phyloP scores from a whole-genome alignment of 2,797 vertebrate species.

The Brotula barbata region DNA sequence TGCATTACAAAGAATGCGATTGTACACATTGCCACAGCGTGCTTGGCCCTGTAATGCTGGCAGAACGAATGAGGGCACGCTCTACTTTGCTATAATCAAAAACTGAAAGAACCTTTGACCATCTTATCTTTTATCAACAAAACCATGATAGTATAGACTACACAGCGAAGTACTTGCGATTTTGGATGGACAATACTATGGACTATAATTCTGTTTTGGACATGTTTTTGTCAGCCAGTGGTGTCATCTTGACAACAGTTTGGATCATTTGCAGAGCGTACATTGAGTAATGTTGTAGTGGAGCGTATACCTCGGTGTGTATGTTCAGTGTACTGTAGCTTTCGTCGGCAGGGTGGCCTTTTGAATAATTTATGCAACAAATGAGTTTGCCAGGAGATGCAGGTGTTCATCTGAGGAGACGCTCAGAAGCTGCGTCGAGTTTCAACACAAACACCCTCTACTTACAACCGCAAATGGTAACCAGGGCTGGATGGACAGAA shows the following conservation, averaged over 20 bases:
- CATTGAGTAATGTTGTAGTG: conserved; percentile 1
- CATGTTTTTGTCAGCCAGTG: not conserved
- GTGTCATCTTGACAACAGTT: not conserved
- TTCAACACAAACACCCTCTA: conserved; percentile 50
- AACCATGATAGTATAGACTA: not conserved
- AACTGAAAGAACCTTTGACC: not conserved
- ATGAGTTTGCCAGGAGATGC: conserved; percentile 62
- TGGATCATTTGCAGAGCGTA: not conserved
- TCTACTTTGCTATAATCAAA: not conserved
- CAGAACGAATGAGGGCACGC: not conserved
- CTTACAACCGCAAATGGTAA: conserved; percentile 8
- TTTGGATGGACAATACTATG: too few relatives aligned
- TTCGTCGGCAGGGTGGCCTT: conserved; percentile 31
- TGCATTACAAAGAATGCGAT: not conserved
- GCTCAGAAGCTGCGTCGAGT: conserved; percentile 45
- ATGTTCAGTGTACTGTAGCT: conserved; percentile 29
- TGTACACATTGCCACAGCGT: not conserved
- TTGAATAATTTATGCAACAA: conserved; percentile 73
- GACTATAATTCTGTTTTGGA: too few relatives aligned
- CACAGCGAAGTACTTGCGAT: too few relatives aligned
- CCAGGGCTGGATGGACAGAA: too few relatives aligned
- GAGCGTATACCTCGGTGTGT: conserved; percentile 27
- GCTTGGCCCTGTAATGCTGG: not conserved
- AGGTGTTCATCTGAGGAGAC: conserved; percentile 62
- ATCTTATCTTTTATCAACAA: too few relatives aligned